Percentiles rank a stretch among this genome's conserved stretches.
phyloP scores from a whole-genome alignment of 2,113 vertebrate genomes.

The Hystrix cristata region DNA sequence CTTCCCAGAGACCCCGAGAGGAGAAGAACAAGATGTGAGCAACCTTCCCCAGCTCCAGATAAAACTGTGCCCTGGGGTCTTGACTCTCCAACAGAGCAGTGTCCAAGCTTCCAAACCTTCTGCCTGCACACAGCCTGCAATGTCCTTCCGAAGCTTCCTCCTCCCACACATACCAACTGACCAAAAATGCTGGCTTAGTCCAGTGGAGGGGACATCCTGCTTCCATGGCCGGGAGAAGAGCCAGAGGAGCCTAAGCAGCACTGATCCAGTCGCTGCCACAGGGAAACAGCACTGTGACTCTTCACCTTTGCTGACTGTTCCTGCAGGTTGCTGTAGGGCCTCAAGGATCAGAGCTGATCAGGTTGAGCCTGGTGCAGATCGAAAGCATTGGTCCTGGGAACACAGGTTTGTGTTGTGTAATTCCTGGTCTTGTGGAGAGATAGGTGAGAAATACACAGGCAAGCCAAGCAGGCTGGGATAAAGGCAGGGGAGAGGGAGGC shows the following conservation, averaged over 20 bases:
- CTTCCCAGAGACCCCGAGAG: not conserved
- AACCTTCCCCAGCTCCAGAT: not conserved
- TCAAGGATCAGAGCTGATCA: not conserved
- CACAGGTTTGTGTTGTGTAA: not conserved
- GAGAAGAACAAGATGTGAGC: too few relatives aligned
- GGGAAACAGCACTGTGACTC: not conserved
- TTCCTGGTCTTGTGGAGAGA: not conserved
- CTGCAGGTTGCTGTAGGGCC: not conserved
- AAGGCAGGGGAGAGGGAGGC: not conserved
- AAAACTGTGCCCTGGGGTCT: not conserved
- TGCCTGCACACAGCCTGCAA: rapidly evolving
- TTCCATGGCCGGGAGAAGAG: rapidly evolving
- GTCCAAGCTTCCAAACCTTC: not conserved
- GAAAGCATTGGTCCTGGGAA: not conserved
- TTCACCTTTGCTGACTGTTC: not conserved
- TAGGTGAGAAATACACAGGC: not conserved
- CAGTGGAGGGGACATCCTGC: not conserved
- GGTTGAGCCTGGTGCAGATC: not conserved
- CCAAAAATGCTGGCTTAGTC: not conserved
- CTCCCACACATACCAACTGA: too few relatives aligned
- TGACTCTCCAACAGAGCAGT: not conserved
- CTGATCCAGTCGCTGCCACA: not conserved
- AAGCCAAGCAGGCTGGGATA: not conserved
- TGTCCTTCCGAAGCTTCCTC: not conserved
- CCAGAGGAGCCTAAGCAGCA: not conserved